A percentile compares a stretch with the other conserved stretches of the same genome.
Conservation (phyloP, 2,888 invertebrate species). For the Eristalinus sepulchralis region DNA sequence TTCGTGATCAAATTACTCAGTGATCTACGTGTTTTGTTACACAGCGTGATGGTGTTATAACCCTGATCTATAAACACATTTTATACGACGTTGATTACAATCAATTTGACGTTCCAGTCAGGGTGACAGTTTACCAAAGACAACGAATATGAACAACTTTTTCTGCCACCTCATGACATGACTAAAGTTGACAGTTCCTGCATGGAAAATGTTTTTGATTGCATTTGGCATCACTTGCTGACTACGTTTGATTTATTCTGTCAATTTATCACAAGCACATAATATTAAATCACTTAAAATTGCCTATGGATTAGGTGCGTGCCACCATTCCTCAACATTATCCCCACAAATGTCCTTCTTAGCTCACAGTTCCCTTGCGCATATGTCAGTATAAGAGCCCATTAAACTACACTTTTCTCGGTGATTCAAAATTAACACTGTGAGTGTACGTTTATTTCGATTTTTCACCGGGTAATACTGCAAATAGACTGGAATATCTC, state of each 20-base stretch:
- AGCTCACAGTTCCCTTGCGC: neutral
- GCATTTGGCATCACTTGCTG: neutral
- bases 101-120: no score
- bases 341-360: neutral
- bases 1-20: neutral
- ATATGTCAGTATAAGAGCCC: neutral
- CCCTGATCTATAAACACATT: neutral
- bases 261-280: neutral
- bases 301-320: neutral
- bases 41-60: neutral
- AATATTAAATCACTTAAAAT: neutral
- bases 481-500: neutral
- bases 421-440: neutral
- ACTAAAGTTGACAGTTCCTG: no score
- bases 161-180: no score
- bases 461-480: conserved; percentile 2
- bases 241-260: neutral
- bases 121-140: no score
- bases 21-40: neutral
- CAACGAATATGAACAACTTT: no score
- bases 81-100: no score
- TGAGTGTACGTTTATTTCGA: neutral
- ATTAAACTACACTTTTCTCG: neutral
- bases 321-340: neutral
- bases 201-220: neutral